Conservation (phyloP, 2,113 vertebrate genomes). For the Hyperoodon ampullatus region DNA sequence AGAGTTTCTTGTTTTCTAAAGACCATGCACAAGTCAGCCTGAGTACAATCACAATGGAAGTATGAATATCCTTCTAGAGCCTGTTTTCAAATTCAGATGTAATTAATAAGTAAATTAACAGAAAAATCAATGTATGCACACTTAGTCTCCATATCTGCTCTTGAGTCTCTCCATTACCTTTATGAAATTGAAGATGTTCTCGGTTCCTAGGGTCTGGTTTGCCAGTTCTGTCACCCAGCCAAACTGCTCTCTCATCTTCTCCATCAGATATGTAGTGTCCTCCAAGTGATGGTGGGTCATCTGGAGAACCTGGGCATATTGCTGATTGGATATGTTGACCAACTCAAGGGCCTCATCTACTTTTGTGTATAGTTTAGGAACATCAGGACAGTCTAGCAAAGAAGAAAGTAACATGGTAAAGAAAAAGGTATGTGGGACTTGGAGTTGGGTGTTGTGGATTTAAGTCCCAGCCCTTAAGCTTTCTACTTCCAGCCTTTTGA, state of each 20-base stretch:
- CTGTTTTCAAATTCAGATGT: not conserved
- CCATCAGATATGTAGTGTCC: slow-evolving; percentile 88
- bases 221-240: slow-evolving; percentile 91
- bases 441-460: not conserved
- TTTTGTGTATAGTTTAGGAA: slow-evolving; percentile 90
- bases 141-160: not conserved
- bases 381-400: slow-evolving; percentile 88
- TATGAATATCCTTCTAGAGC: not conserved
- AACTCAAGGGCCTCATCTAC: slow-evolving; percentile 89
- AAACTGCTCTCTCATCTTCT: slow-evolving; percentile 90
- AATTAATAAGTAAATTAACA: not conserved
- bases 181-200: slow-evolving; percentile 87
- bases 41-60: not conserved
- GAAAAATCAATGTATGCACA: not conserved
- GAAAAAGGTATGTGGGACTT: not conserved
- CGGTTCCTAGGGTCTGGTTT: slow-evolving; percentile 72
- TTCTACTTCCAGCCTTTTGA: not conserved
- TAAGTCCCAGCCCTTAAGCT: not conserved
- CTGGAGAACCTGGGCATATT: slow-evolving; percentile 91
- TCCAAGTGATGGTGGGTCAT: slow-evolving; percentile 90
- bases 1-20: slow-evolving; percentile 10
- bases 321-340: slow-evolving; percentile 89
- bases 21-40: not conserved
- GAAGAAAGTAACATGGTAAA: slow-evolving; percentile 35
- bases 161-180: slow-evolving; percentile 81